These are phyloP conservation scores for Epirrhoe tristata DNA, from an alignment of 2,888 invertebrate genomes.

Conservation along the genomic window DNA sequence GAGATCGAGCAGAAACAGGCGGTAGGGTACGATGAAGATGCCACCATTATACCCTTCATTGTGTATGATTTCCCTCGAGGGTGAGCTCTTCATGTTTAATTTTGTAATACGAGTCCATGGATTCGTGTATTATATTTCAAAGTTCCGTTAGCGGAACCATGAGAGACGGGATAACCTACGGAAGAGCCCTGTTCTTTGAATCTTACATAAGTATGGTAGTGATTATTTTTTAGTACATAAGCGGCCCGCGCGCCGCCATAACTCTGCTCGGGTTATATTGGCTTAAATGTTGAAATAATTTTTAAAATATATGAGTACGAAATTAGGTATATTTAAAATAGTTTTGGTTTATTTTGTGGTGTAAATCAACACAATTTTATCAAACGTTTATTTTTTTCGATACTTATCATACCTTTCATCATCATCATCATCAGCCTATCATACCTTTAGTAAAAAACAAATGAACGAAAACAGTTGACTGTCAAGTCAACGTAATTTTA, in stretches of 20 bases:
- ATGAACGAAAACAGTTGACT: conserved; percentile 9
- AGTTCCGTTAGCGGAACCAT: conserved; percentile 4
- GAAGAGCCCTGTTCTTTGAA: not conserved
- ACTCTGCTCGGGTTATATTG: too few species aligned
- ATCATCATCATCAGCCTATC: too few species aligned
- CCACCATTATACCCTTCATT: conserved; percentile 33
- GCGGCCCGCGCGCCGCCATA: too few species aligned
- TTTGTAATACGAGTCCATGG: conserved; percentile 29
- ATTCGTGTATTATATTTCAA: conserved; percentile 22
- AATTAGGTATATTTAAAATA: too few species aligned
- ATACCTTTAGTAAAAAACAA: not conserved
- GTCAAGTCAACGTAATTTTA: conserved; percentile 36
- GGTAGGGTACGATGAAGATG: conserved; percentile 21
- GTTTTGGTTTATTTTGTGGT: too few species aligned
- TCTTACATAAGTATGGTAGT: not conserved
- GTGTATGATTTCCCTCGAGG: conserved; percentile 34
- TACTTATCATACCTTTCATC: not conserved
- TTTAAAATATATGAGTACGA: too few species aligned
- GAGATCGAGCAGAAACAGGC: conserved; percentile 18
- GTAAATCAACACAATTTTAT: not conserved
- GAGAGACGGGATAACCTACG: conserved; percentile 2
- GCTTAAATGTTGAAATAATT: too few species aligned
- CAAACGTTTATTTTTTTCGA: not conserved
- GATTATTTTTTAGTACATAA: too few species aligned
- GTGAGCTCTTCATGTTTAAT: conserved; percentile 28